Percentiles rank a stretch among this genome's conserved stretches.
Conservation (phyloP, 2,797 vertebrate genomes). For the Anomalospiza imberbis region DNA sequence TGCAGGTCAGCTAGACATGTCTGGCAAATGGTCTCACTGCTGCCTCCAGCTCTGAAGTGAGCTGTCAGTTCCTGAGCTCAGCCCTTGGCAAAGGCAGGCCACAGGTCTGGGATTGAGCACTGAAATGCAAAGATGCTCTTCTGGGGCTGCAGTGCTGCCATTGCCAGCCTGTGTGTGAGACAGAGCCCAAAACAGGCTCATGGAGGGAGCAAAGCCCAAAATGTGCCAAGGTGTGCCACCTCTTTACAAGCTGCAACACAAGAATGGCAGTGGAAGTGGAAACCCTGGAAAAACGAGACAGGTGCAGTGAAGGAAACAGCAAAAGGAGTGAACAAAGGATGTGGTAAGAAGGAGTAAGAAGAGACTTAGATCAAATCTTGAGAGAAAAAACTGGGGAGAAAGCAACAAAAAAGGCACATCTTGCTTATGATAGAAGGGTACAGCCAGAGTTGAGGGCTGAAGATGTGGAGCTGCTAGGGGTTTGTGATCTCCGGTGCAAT, state of each 20-base stretch:
- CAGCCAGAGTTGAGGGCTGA: neutral
- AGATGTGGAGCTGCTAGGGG: neutral
- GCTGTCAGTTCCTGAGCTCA: neutral
- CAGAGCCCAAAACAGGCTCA: neutral
- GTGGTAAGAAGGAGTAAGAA: neutral
- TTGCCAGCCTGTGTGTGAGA: neutral
- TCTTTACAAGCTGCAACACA: neutral
- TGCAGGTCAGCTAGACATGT: neutral
- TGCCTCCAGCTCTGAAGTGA: neutral
- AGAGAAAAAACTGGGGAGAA: neutral
- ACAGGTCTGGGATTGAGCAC: neutral
- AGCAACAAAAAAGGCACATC: neutral
- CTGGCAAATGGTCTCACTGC: neutral
- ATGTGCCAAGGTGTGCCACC: neutral
- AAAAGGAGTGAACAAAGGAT: neutral
- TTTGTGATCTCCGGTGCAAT: neutral
- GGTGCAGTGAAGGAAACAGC: neutral
- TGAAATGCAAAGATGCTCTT: neutral
- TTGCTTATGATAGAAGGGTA: neutral
- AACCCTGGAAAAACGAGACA: neutral
- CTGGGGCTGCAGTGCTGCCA: neutral
- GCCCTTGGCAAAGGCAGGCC: neutral
- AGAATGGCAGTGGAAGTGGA: rapidly evolving
- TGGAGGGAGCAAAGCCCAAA: neutral
- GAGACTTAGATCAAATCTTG: neutral